These are phyloP conservation scores for Nomada flava DNA, from an alignment of 2,888 invertebrate genomes.

Conservation along the genomic window DNA sequence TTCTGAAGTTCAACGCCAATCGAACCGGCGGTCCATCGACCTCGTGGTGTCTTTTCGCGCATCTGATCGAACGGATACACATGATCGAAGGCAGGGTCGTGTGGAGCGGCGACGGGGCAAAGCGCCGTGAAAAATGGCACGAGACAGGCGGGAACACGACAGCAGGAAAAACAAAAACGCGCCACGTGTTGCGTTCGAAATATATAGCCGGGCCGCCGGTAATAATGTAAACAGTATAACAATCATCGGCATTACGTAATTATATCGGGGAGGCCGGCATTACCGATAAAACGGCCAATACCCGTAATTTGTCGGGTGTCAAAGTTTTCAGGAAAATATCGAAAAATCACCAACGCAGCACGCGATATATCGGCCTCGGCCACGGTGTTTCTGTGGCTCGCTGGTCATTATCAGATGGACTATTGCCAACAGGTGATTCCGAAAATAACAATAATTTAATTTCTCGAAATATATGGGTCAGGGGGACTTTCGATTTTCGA, in stretches of 20 bases:
- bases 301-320: constrained; percentile 64
- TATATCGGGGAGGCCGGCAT: constrained; percentile 53
- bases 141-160: constrained; percentile 1
- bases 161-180: constrained; percentile 55
- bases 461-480: constrained; percentile 67
- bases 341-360: constrained; percentile 64
- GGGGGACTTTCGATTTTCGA: constrained; percentile 65
- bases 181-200: constrained; percentile 64
- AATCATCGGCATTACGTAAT: constrained; percentile 65
- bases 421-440: constrained; percentile 74
- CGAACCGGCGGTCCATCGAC: not conserved
- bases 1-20: constrained; percentile 5
- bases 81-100: constrained; percentile 23
- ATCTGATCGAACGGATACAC: constrained; percentile 15
- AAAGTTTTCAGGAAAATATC: constrained; percentile 65
- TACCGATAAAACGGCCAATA: constrained; percentile 61
- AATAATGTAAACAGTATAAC: constrained; percentile 64
- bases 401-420: constrained; percentile 71
- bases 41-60: not conserved
- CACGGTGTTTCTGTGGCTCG: constrained; percentile 63
- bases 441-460: constrained; percentile 73
- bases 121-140: constrained; percentile 43
- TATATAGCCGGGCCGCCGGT: constrained; percentile 50
- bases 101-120: not conserved
- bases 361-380: constrained; percentile 54